Evolutionary conservation across 2,113 vertebrate species (phyloP).

Genomic region (Ascaphus truei): DNA sequence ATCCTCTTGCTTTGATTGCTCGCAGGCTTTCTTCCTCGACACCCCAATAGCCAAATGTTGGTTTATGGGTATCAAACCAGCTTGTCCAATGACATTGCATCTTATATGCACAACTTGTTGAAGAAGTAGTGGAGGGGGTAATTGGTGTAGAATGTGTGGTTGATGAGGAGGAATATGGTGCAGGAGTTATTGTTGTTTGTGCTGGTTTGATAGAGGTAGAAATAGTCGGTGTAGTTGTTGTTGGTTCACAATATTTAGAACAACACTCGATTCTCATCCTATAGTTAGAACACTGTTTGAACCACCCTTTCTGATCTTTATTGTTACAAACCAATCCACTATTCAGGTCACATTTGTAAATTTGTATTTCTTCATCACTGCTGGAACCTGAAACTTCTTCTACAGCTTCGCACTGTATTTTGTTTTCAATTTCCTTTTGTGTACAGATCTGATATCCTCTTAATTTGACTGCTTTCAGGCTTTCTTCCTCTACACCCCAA

Average conservation of each 20-base stretch:
- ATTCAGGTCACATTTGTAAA: background rate
- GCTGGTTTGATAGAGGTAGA: too few species aligned
- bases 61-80: background rate
- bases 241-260: background rate
- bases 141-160: background rate
- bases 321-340: background rate
- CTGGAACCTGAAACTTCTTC: background rate
- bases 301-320: background rate
- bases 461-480: background rate
- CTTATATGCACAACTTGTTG: background rate
- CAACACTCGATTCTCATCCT: background rate
- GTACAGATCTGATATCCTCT: background rate
- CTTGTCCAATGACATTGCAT: background rate
- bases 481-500: background rate
- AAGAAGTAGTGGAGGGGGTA: background rate
- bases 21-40: background rate
- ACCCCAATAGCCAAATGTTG: background rate
- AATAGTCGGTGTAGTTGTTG: background rate
- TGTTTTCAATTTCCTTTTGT: background rate
- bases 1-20: background rate
- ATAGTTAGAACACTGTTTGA: background rate
- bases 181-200: too few species aligned
- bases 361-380: background rate
- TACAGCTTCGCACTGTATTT: background rate
- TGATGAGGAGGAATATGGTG: background rate